phyloP scores from a whole-genome alignment of 2,113 vertebrate genomes.

The Nannobrachium achirus region DNA sequence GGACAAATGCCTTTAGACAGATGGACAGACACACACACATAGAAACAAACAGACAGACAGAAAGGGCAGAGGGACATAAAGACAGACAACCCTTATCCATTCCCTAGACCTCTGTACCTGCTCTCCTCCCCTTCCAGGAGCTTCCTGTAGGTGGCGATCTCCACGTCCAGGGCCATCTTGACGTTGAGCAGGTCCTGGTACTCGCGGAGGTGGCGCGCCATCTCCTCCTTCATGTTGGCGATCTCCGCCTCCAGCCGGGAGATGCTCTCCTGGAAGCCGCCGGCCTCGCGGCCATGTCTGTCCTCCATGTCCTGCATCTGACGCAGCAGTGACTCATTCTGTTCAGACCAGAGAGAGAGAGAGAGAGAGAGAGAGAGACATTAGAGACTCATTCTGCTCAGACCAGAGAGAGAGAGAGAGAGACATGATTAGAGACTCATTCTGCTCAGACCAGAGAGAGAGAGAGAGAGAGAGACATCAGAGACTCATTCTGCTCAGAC shows the following conservation, averaged over 20 bases:
- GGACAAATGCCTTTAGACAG: too few species aligned
- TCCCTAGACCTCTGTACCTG: conserved; percentile 79
- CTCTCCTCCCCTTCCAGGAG: conserved; percentile 96
- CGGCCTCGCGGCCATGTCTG: conserved; percentile 80
- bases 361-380: not conserved
- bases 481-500: too few species aligned
- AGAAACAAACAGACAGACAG: too few species aligned
- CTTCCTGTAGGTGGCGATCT: conserved; percentile 97
- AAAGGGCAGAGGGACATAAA: too few species aligned
- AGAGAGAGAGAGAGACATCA: not conserved
- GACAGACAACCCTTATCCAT: too few species aligned
- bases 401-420: too few species aligned
- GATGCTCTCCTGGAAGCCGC: conserved; percentile 85
- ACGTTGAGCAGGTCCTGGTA: conserved; percentile 95
- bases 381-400: too few species aligned
- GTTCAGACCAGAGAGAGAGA: not conserved
- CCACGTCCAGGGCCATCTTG: conserved; percentile 95
- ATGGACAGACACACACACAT: too few species aligned
- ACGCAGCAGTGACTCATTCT: conserved; percentile 91
- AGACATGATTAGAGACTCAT: conserved; percentile 89
- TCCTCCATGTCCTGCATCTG: conserved; percentile 92
- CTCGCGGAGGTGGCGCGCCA: conserved; percentile 93
- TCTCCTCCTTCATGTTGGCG: conserved; percentile 90
- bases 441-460: conserved; percentile 69
- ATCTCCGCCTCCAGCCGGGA: conserved; percentile 87